phyloP scores from a whole-genome alignment of 1,140 invertebrate species.

The Cyclargus thomasi region DNA sequence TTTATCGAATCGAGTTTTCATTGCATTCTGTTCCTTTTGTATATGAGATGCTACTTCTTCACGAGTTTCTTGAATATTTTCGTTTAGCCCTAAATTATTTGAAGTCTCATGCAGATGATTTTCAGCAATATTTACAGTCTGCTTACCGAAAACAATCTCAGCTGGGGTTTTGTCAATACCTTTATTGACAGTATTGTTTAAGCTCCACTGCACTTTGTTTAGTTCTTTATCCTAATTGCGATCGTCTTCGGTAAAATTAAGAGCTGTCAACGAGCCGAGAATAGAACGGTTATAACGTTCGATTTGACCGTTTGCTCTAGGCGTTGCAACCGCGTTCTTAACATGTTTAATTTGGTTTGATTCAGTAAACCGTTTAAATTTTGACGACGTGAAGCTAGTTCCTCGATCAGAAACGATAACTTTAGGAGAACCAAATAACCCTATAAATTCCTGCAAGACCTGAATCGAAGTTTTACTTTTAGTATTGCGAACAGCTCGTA shows the following conservation, averaged over 20 bases:
- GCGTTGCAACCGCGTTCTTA: slow-evolving; percentile 16
- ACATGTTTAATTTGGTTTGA: slow-evolving; percentile 16
- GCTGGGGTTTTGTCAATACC: slow-evolving; percentile 14
- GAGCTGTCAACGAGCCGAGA: slow-evolving; percentile 16
- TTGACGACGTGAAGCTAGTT: not conserved
- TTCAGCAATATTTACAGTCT: slow-evolving; percentile 16
- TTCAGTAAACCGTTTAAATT: not conserved
- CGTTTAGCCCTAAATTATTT: not conserved
- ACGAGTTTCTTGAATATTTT: not conserved
- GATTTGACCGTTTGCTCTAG: slow-evolving; percentile 20
- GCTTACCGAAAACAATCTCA: slow-evolving; percentile 18
- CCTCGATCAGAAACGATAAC: not conserved
- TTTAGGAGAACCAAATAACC: not conserved
- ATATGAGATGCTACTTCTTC: slow-evolving; percentile 14
- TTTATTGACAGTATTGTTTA: slow-evolving; percentile 21
- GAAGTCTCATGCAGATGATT: slow-evolving; percentile 13
- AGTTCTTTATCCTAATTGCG: slow-evolving; percentile 14
- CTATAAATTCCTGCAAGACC: not conserved
- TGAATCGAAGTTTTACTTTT: too few species aligned
- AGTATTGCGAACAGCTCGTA: not conserved
- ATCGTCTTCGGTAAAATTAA: slow-evolving; percentile 15
- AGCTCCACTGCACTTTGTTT: slow-evolving; percentile 17
- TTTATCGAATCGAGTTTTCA: slow-evolving; percentile 17
- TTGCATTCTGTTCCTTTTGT: slow-evolving; percentile 8
- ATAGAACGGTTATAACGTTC: slow-evolving; percentile 19